Evolutionary conservation across 2,888 invertebrate genomes (phyloP).

Genomic region (Listrodromus nycthemerus): DNA sequence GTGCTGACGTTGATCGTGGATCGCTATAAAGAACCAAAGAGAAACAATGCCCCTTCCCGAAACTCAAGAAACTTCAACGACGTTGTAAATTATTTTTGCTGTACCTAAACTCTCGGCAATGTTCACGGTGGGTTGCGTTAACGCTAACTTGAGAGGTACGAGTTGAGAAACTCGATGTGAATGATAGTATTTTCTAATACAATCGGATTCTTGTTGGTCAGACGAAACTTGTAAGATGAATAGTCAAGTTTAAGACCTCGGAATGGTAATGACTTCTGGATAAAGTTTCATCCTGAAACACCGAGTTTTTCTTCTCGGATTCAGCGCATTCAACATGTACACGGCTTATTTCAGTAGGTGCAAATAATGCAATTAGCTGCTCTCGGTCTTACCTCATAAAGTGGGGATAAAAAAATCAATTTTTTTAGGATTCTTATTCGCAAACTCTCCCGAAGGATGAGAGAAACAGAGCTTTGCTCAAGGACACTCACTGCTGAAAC

Average conservation of each 20-base stretch:
- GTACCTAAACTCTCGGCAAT: conserved; percentile 23
- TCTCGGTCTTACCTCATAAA: not conserved
- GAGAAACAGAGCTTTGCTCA: conserved; percentile 25
- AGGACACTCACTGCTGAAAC: conserved; percentile 11
- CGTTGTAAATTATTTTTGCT: conserved; percentile 33
- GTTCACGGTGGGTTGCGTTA: conserved; percentile 12
- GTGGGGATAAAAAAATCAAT: not conserved
- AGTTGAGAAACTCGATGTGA: conserved; percentile 27
- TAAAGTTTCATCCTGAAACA: not conserved
- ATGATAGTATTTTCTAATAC: conserved; percentile 9
- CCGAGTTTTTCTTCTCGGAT: not conserved
- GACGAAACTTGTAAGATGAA: not conserved
- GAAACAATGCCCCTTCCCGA: conserved; percentile 33
- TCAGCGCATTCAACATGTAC: not conserved
- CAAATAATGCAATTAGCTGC: not conserved
- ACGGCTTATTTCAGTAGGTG: not conserved
- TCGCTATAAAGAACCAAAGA: conserved; percentile 25
- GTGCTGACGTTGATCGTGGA: conserved; percentile 61
- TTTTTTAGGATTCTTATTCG: conserved; percentile 12
- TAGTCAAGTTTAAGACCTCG: not conserved
- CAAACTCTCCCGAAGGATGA: not conserved
- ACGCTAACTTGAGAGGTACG: not conserved
- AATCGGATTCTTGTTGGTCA: not conserved
- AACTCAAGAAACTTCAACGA: conserved; percentile 33
- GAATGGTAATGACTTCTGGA: not conserved